Percentiles rank a stretch among this genome's conserved stretches.
These are phyloP conservation scores for Phalanger gymnotis DNA, from an alignment of 2,797 vertebrate genomes.

Conservation along the genomic window DNA sequence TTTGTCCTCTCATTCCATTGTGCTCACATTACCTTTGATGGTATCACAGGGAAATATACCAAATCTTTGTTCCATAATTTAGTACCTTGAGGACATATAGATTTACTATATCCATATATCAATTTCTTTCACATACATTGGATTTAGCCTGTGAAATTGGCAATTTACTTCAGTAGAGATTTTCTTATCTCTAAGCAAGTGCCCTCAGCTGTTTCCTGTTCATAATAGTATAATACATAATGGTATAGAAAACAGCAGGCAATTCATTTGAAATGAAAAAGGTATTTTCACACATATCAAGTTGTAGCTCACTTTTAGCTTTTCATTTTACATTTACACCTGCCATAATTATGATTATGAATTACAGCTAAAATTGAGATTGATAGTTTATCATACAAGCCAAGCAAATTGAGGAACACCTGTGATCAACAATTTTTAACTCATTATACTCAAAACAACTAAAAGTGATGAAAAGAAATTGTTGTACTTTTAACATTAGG, in stretches of 20 bases:
- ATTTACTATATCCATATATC: not conserved
- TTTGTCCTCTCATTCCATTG: not conserved
- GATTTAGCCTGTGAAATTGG: not conserved
- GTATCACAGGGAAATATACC: not conserved
- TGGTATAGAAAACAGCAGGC: not conserved
- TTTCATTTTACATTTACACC: not conserved
- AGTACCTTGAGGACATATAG: not conserved
- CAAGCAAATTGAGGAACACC: not conserved
- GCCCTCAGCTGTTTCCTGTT: not conserved
- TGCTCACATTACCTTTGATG: not conserved
- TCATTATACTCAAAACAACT: not conserved
- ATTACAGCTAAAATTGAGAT: not conserved
- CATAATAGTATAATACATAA: not conserved
- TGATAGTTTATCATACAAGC: not conserved
- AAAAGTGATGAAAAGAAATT: not conserved
- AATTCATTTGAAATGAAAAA: not conserved
- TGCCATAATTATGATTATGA: not conserved
- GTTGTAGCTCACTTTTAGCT: not conserved
- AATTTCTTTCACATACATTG: not conserved
- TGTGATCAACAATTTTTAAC: not conserved
- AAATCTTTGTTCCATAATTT: not conserved
- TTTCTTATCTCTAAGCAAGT: not conserved
- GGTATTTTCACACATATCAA: not conserved
- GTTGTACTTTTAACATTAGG: not conserved
- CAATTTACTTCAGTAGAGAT: conserved; percentile 17